Conservation (phyloP, 2,888 invertebrate species). For the Clostera curtula region DNA sequence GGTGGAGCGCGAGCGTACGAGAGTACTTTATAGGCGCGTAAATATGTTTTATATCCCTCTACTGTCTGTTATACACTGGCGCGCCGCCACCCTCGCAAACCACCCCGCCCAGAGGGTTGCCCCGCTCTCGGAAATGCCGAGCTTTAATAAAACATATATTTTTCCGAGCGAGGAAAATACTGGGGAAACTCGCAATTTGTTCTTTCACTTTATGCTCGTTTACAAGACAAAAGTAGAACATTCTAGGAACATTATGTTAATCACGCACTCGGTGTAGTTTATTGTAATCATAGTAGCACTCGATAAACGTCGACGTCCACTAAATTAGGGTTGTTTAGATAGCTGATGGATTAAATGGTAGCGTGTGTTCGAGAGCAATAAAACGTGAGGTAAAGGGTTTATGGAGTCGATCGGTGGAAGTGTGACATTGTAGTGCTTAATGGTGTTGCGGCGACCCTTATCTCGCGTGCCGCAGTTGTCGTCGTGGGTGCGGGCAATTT, state of each 20-base stretch:
- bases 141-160: slow-evolving; percentile 76
- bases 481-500: slow-evolving; percentile 53
- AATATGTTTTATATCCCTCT: slow-evolving; percentile 76
- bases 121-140: slow-evolving; percentile 74
- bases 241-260: slow-evolving; percentile 73
- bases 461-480: slow-evolving; percentile 50
- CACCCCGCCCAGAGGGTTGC: slow-evolving; percentile 59
- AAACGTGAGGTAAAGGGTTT: slow-evolving; percentile 33
- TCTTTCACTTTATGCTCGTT: slow-evolving; percentile 76
- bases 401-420: slow-evolving; percentile 39
- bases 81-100: slow-evolving; percentile 52
- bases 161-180: slow-evolving; percentile 75
- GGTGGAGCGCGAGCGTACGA: slow-evolving; percentile 72
- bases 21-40: slow-evolving; percentile 76
- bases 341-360: slow-evolving; percentile 20
- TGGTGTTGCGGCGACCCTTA: slow-evolving; percentile 60
- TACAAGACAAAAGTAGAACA: slow-evolving; percentile 75
- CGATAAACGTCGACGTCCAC: slow-evolving; percentile 19
- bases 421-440: slow-evolving; percentile 54
- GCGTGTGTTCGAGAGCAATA: slow-evolving; percentile 37
- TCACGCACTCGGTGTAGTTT: slow-evolving; percentile 63
- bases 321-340: slow-evolving; percentile 6
- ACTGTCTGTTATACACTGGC: slow-evolving; percentile 75
- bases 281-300: slow-evolving; percentile 34
- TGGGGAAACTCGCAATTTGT: slow-evolving; percentile 76